A percentile compares a stretch with the other conserved stretches of the same genome.
These are phyloP conservation scores for Onychomys arenicola DNA, from an alignment of 2,797 vertebrate species.

Conservation along the genomic window DNA sequence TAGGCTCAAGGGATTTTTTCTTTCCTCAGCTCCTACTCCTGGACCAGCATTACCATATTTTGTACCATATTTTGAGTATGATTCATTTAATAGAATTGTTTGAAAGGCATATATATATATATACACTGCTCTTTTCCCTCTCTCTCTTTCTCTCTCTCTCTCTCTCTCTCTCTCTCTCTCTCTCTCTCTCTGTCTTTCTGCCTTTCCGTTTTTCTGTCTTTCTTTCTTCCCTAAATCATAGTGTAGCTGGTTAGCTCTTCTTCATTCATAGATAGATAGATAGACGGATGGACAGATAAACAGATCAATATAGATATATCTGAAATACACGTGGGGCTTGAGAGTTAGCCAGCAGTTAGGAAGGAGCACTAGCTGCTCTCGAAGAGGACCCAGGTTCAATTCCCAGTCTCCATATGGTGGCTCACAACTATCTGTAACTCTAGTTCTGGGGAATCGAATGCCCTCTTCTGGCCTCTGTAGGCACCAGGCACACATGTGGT, in stretches of 20 bases:
- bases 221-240: background rate
- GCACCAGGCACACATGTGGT: background rate
- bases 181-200: too few relatives aligned
- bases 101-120: background rate
- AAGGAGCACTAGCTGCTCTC: background rate
- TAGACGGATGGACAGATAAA: too few relatives aligned
- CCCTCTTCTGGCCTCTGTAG: background rate
- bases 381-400: background rate
- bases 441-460: background rate
- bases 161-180: too few relatives aligned
- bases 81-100: conserved; percentile 31
- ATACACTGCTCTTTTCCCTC: conserved; percentile 1
- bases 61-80: conserved; percentile 48
- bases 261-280: background rate
- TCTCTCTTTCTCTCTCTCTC: background rate
- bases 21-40: background rate
- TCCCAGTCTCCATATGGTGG: background rate
- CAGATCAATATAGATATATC: too few relatives aligned
- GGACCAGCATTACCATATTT: background rate
- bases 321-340: background rate
- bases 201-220: background rate
- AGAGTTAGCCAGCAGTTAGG: background rate
- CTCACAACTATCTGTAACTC: background rate
- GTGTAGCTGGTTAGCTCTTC: background rate
- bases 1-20: too few relatives aligned